Evolutionary conservation across 2,113 vertebrate species (phyloP), one percentile per base, ranked within the genome.

Genomic region (Callaeas wilsoni): DNA sequence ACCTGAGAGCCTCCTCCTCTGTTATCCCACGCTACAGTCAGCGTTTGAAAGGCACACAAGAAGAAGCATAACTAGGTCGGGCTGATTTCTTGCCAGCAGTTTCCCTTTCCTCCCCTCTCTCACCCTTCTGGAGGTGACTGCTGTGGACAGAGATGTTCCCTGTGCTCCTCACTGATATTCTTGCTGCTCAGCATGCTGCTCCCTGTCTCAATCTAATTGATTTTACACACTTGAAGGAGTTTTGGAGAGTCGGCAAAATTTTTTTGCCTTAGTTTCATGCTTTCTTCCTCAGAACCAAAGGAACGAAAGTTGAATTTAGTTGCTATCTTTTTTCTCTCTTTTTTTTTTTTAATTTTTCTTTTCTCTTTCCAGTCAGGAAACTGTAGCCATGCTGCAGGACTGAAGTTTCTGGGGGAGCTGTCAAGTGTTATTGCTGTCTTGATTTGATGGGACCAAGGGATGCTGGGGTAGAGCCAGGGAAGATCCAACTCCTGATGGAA

Each of bases 11-110:
- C 44, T 71, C 23, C 60, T 33, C 20, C 57, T 37, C 49, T 62
- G 15, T 14, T 49, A 10, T 18, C n/a, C n/a, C 21, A 0, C 2
- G 5, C n/a, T 19, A 2, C 9, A 46, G 2, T 1, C 39, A 64
- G 7, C 10, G 12, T 90, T 52, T 78, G 47, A 63, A 68, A 81
- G 27, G 8, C 35, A 19, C 21, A 4, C 6, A 19, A 39, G 55
- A 35, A 20, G 26, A 9, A 50, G 9, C 50, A 32, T 4, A 16
- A 69, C 41, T 10, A 55, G 8, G 10, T 4, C 15, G n/a, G 21
- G 23, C 4, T 55, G 33, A 12, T 81, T 67, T 65, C 41, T 77
- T 39, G 8, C 6, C 77, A 69, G 81, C 27, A 60, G 12, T 22
- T 81, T 50, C 59, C 22, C 12, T 80, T 59, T 76, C 21, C 21